phyloP scores from a whole-genome alignment of 2,113 vertebrate genomes.

The Phylloscopus trochiloides region DNA sequence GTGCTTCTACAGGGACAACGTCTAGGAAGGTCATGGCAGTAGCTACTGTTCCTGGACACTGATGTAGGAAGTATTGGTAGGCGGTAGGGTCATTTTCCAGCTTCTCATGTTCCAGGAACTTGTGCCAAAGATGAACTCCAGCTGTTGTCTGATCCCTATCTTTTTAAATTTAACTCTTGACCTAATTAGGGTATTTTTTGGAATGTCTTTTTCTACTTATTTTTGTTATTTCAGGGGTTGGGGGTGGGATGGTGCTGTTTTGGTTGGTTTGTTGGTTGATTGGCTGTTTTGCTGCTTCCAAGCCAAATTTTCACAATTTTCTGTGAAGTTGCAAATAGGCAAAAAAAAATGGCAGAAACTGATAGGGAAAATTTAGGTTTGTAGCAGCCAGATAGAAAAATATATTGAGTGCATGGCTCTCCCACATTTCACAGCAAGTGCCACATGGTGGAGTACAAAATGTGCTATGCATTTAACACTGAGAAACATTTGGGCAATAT shows the following conservation, averaged over 20 bases:
- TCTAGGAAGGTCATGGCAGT: neutral
- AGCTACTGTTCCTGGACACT: neutral
- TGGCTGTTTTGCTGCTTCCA: neutral
- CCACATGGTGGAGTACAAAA: neutral
- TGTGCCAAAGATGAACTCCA: neutral
- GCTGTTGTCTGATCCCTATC: neutral
- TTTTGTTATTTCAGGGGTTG: rapidly evolving
- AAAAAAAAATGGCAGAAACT: neutral
- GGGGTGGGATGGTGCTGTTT: neutral
- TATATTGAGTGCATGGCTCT: neutral
- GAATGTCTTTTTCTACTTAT: neutral
- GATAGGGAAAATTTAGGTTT: neutral
- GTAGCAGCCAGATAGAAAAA: neutral
- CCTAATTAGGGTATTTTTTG: neutral
- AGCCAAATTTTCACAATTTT: neutral
- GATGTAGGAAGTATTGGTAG: neutral
- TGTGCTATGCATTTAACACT: neutral
- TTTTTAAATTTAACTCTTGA: neutral
- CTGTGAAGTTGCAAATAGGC: neutral
- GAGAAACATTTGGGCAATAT: neutral
- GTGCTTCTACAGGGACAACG: neutral
- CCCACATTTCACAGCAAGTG: neutral
- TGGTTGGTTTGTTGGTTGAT: no score
- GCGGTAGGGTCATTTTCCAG: neutral
- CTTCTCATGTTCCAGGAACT: neutral